Percentiles rank a stretch among this genome's conserved stretches.
These are phyloP conservation scores for Ctena decussata DNA, from an alignment of 2,888 invertebrate genomes.

Conservation along the genomic window DNA sequence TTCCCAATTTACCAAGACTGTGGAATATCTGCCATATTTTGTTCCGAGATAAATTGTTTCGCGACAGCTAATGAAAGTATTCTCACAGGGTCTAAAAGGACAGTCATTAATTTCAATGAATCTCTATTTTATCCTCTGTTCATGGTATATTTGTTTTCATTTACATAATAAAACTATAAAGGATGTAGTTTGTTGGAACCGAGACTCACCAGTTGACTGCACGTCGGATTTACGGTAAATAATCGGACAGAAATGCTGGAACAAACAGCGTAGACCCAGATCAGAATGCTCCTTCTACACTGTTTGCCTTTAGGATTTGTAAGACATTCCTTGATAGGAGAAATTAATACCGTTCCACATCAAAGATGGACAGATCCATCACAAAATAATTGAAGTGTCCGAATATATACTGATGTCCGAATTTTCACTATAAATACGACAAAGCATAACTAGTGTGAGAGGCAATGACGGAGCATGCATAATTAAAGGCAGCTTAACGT, in stretches of 20 bases:
- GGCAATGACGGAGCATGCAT: not conserved
- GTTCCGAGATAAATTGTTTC: not conserved
- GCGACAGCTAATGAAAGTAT: not conserved
- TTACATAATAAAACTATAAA: conserved; percentile 10
- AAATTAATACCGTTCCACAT: too few relatives aligned
- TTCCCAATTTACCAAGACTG: too few relatives aligned
- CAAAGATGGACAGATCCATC: too few relatives aligned
- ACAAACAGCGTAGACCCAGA: too few relatives aligned
- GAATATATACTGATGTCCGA: too few relatives aligned
- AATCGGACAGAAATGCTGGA: too few relatives aligned
- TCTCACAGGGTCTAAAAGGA: not conserved
- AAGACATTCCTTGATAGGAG: too few relatives aligned
- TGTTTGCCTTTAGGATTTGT: too few relatives aligned
- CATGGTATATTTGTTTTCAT: conserved; percentile 1
- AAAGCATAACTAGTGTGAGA: not conserved
- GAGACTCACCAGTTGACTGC: not conserved
- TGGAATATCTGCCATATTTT: not conserved
- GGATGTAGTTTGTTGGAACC: not conserved
- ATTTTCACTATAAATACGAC: too few relatives aligned
- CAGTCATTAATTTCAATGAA: not conserved
- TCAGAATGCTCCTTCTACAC: too few relatives aligned
- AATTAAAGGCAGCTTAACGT: not conserved
- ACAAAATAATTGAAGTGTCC: too few relatives aligned
- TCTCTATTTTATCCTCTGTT: not conserved
- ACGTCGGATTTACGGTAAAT: too few relatives aligned